These are phyloP conservation scores for Peromyscus maniculatus DNA, from an alignment of 2,113 vertebrate genomes.

Conservation along the genomic window DNA sequence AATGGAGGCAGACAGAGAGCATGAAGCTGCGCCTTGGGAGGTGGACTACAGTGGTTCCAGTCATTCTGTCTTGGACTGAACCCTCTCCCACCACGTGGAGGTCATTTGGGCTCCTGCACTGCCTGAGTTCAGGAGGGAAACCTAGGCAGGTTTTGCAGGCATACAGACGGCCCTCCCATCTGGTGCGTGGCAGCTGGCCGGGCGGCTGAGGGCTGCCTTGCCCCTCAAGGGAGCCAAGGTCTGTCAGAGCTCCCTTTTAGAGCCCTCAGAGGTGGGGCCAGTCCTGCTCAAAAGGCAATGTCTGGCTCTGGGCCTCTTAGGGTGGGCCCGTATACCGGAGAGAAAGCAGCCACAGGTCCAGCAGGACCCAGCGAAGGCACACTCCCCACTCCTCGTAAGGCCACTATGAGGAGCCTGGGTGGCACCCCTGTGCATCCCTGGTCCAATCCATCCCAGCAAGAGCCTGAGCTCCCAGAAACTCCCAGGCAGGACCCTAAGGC, in stretches of 20 bases:
- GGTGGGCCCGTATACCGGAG: neutral
- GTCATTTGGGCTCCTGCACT: neutral
- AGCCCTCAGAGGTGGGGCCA: neutral
- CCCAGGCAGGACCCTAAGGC: neutral
- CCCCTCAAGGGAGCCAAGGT: conserved; percentile 1
- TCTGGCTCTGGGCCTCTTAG: conserved; percentile 29
- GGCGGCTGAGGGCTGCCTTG: neutral
- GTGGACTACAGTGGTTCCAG: neutral
- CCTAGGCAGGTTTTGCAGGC: conserved; percentile 56
- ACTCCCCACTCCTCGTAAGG: neutral
- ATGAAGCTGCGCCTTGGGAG: neutral
- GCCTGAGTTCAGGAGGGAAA: neutral
- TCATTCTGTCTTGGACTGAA: neutral
- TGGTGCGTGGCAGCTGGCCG: conserved; percentile 37
- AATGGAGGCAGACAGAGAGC: neutral
- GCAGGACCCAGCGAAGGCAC: neutral
- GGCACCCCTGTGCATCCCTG: neutral
- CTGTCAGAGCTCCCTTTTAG: conserved; percentile 34
- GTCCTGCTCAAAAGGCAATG: conserved; percentile 19
- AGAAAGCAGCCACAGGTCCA: neutral
- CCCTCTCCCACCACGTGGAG: neutral
- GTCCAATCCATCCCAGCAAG: neutral
- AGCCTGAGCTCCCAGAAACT: neutral
- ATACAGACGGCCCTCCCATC: neutral
- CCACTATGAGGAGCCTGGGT: neutral